A percentile compares a stretch with the other conserved stretches of the same genome.
Conservation (phyloP, 2,113 vertebrate genomes). For the Sialia sialis region DNA sequence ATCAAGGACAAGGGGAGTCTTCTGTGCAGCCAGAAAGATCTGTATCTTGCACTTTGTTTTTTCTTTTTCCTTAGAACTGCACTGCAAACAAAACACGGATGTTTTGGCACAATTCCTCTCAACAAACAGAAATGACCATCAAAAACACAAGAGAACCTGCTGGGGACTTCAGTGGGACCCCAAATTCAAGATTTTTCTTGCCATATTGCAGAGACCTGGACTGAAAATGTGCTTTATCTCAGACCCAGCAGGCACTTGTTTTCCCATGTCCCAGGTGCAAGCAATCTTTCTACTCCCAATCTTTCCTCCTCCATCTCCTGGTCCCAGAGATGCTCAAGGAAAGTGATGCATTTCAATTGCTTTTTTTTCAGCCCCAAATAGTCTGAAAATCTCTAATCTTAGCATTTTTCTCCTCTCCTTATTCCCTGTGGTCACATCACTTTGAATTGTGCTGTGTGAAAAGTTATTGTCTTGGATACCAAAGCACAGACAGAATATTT, state of each 20-base stretch:
- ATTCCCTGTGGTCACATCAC: background rate
- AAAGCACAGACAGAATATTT: background rate
- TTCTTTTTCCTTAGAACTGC: background rate
- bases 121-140: background rate
- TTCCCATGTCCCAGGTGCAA: background rate
- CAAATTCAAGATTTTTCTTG: background rate
- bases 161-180: background rate
- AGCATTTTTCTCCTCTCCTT: background rate
- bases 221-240: background rate
- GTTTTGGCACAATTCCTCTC: background rate
- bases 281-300: background rate
- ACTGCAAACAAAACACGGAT: background rate
- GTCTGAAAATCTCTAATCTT: background rate
- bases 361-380: background rate
- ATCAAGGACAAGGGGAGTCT: background rate
- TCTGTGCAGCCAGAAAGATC: background rate
- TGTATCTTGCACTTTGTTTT: background rate
- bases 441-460: background rate
- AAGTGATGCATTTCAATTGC: background rate
- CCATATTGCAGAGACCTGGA: background rate
- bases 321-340: background rate
- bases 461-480: constrained; percentile 6
- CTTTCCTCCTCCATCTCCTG: background rate
- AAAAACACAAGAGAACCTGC: background rate
- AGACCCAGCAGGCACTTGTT: background rate